A percentile compares a stretch with the other conserved stretches of the same genome.
Evolutionary conservation across 2,888 invertebrate species (phyloP).

Genomic region (Dicranocentrus wangi): DNA sequence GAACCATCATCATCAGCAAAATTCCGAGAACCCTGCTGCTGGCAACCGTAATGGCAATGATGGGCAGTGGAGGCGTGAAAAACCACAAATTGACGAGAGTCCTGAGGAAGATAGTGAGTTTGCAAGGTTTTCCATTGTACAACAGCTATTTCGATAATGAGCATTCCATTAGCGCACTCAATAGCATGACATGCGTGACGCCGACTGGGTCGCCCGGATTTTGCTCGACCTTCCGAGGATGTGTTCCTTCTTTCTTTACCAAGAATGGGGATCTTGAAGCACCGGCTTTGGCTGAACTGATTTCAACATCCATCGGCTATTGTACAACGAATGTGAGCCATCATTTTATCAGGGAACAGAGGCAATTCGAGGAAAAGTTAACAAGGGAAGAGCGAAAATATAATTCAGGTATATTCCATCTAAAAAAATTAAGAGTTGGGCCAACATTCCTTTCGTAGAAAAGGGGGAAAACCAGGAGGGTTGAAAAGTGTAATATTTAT

Average conservation of each 20-base stretch:
- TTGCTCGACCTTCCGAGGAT: slow-evolving; percentile 61
- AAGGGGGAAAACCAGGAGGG: too few species aligned
- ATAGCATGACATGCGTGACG: slow-evolving; percentile 66
- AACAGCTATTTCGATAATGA: slow-evolving; percentile 64
- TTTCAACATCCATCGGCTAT: slow-evolving; percentile 64
- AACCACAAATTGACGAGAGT: slow-evolving; percentile 35
- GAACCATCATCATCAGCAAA: slow-evolving; percentile 19
- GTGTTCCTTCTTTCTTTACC: slow-evolving; percentile 64
- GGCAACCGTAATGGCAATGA: slow-evolving; percentile 6
- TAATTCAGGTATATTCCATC: too few species aligned
- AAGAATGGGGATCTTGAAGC: slow-evolving; percentile 61
- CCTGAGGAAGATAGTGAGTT: slow-evolving; percentile 41
- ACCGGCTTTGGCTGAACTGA: slow-evolving; percentile 64
- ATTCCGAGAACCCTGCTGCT: background rate
- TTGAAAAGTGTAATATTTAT: background rate
- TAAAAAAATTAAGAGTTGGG: too few species aligned
- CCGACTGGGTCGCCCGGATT: slow-evolving; percentile 62
- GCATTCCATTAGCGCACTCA: slow-evolving; percentile 53
- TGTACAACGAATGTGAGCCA: slow-evolving; percentile 58
- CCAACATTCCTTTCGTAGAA: too few species aligned
- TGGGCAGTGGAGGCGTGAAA: slow-evolving; percentile 43
- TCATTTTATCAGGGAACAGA: slow-evolving; percentile 48
- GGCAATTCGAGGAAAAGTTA: slow-evolving; percentile 29
- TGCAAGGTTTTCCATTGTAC: slow-evolving; percentile 51
- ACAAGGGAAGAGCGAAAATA: slow-evolving; percentile 43